A percentile compares a stretch with the other conserved stretches of the same genome.
Evolutionary conservation across 2,797 vertebrate species (phyloP).

Genomic region (Zalophus californianus): DNA sequence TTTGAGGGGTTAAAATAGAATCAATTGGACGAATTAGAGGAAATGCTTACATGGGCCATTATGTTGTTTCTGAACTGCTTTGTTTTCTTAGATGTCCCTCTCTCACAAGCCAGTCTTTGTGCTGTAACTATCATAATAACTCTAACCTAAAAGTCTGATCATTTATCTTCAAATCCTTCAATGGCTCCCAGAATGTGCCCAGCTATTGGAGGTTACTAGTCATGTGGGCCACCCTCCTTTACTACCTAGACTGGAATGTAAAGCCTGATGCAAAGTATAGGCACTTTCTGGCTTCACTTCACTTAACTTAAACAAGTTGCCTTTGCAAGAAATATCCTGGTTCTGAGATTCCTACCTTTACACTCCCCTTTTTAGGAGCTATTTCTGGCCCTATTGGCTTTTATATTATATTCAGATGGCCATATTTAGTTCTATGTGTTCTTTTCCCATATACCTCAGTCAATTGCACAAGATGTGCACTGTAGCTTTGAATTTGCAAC

Average conservation of each 20-base stretch:
- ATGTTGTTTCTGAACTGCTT: background rate
- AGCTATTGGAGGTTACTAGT: background rate
- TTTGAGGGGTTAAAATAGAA: background rate
- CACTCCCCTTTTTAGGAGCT: background rate
- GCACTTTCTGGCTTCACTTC: background rate
- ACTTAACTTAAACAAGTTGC: background rate
- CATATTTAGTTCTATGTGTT: background rate
- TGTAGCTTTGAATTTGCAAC: background rate
- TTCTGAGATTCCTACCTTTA: background rate
- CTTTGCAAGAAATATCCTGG: background rate
- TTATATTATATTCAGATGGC: background rate
- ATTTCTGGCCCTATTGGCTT: background rate
- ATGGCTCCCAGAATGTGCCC: background rate
- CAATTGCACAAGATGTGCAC: background rate
- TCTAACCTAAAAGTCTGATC: background rate
- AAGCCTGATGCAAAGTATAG: background rate
- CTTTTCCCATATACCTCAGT: background rate
- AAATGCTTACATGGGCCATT: background rate
- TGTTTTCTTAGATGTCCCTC: background rate
- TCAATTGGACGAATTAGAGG: background rate
- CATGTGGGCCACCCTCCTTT: background rate
- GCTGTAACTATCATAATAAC: background rate
- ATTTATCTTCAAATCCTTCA: background rate
- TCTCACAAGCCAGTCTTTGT: background rate
- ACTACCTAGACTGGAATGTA: background rate